Evolutionary conservation across 64 coral and sea anemone species (phyloP).

Genomic region (Hydrozoanthus tunicans): DNA sequence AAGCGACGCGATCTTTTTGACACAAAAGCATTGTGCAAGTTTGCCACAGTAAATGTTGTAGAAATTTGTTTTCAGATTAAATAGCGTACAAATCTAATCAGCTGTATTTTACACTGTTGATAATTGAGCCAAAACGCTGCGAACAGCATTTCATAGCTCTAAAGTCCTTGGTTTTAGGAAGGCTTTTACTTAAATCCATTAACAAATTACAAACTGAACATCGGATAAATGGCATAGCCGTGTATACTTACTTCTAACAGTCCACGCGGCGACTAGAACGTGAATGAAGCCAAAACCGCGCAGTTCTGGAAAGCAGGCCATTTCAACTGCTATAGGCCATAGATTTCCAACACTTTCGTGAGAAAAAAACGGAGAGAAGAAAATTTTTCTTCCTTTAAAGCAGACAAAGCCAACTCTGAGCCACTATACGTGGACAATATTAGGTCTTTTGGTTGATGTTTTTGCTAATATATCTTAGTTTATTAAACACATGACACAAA

Average conservation of each 20-base stretch:
- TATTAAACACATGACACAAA: not conserved
- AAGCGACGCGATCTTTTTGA: too few relatives aligned
- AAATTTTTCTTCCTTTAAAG: not conserved
- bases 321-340: not conserved
- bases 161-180: too few relatives aligned
- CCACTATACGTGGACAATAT: not conserved
- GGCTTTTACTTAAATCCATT: too few relatives aligned
- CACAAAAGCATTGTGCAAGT: too few relatives aligned
- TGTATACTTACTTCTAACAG: not conserved
- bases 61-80: too few relatives aligned
- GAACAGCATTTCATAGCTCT: too few relatives aligned
- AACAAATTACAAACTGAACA: too few relatives aligned
- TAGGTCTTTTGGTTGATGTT: slow-evolving; percentile 6
- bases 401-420: not conserved
- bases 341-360: not conserved
- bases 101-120: too few relatives aligned
- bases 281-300: not conserved
- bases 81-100: too few relatives aligned
- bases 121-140: too few relatives aligned
- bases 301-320: not conserved
- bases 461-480: not conserved
- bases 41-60: too few relatives aligned
- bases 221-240: too few relatives aligned
- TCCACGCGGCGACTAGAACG: not conserved
- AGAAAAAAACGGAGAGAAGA: not conserved